phyloP scores from a whole-genome alignment of 2,797 vertebrate genomes.

The Tiaroga cobitis region DNA sequence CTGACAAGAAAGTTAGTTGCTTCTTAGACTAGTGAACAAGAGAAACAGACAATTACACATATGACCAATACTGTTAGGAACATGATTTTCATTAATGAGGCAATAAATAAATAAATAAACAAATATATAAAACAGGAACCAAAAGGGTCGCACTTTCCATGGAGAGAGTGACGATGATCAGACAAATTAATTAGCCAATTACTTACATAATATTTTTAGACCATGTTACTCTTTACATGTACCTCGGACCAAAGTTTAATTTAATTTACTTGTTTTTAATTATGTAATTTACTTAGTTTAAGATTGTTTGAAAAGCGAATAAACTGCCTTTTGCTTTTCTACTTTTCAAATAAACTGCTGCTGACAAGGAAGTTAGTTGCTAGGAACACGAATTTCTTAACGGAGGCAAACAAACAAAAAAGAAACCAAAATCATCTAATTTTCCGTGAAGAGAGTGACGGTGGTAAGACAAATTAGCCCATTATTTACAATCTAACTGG shows the following conservation, averaged over 20 bases:
- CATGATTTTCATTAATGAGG: not conserved
- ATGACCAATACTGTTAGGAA: not conserved
- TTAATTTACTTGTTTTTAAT: not conserved
- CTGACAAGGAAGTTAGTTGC: not conserved
- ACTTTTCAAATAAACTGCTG: not conserved
- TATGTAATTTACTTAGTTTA: not conserved
- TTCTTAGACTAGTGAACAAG: not conserved
- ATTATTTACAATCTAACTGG: slow-evolving; percentile 5
- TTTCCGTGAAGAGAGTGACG: not conserved
- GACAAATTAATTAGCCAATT: slow-evolving; percentile 1
- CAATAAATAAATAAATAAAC: not conserved
- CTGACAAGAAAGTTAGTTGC: not conserved
- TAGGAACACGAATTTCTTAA: not conserved
- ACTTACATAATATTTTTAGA: not conserved
- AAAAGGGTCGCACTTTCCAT: not conserved
- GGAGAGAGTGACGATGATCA: not conserved
- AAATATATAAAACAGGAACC: not conserved
- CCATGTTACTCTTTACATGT: not conserved
- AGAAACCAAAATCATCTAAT: not conserved
- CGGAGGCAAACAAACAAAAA: not conserved
- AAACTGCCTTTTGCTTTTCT: not conserved
- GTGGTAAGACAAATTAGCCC: slow-evolving; percentile 13
- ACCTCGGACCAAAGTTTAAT: not conserved
- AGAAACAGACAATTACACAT: not conserved
- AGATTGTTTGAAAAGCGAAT: not conserved